Base-by-base conservation (phyloP, 2,888 invertebrate genomes). In the Oscheius sp. region DNA sequence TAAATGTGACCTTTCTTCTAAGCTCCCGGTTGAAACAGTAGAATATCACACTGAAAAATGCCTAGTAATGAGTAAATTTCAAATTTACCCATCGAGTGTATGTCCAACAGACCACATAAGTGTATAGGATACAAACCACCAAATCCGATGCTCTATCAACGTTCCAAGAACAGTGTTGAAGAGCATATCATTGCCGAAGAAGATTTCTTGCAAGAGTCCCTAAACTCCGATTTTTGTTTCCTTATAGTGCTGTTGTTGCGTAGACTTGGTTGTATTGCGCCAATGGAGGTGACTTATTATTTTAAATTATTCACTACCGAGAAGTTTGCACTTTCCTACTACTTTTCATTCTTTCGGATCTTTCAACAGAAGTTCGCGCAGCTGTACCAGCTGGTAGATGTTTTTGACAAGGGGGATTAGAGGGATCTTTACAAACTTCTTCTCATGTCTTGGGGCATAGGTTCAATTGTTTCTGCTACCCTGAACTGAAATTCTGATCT, bases 111-210 rank as follows among this genome's bases (percentile, higher is more conserved):
- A 47, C 63, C 63, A 63, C 63, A 63, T 63, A n/a, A 63, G 32
- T 10, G 63, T 63, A 48, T 63, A 63, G 3, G 63, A 63, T n/a
- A 63, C 32, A n/a, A 47, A 63, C 47, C 42, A 63, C 63, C 63
- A 63, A n/a, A 63, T 42, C 11, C 63, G 63, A 47, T 42, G 21
- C 21, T 63, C 48, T 2, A 42, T 21, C 42, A 63, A n/a, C 32
- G 11, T 5, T n/a, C 63, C 63, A 11, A 63, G 32, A 63, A 42
- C 42, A 47, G 63, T 47, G 32, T 63, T 63, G 63, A 63, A 63
- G 13, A 63, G 48, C 63, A 63, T 63, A 48, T 63, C 63, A 47
- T 63, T 63, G 13, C 47, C 63, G 29, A 63, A 63, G 63, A 63
- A 63, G 47, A 63, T n/a, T 47, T 63, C 63, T 63, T 63, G 63